Evolutionary conservation across 2,113 vertebrate genomes (phyloP).

Genomic region (Bostrychus sinensis): DNA sequence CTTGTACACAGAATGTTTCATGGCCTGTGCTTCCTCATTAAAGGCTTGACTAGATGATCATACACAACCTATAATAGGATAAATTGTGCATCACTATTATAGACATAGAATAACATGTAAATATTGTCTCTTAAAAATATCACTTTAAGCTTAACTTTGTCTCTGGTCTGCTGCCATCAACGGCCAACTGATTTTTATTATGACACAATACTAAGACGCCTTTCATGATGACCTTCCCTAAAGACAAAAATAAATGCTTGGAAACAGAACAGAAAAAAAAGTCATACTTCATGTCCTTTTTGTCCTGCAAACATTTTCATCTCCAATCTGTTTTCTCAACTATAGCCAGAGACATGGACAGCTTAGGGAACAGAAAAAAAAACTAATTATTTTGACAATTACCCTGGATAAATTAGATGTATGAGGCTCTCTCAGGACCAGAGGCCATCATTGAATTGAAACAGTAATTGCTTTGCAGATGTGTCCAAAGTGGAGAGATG

Average conservation of each 20-base stretch:
- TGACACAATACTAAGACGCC: too few relatives aligned
- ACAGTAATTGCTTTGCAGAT: constrained; percentile 65
- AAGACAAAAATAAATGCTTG: constrained; percentile 17
- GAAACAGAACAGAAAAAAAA: constrained; percentile 13
- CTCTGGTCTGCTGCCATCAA: not conserved
- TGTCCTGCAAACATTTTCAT: constrained; percentile 33
- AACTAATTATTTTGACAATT: constrained; percentile 63
- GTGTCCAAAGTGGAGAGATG: constrained; percentile 41
- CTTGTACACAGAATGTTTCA: too few relatives aligned
- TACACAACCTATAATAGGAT: too few relatives aligned
- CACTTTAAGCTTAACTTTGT: too few relatives aligned
- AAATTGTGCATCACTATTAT: too few relatives aligned
- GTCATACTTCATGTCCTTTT: constrained; percentile 28
- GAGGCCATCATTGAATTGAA: constrained; percentile 43
- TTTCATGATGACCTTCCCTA: constrained; percentile 6
- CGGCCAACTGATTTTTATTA: not conserved
- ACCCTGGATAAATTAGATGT: constrained; percentile 61
- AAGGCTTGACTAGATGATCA: too few relatives aligned
- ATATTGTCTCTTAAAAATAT: too few relatives aligned
- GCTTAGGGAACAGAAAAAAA: constrained; percentile 4
- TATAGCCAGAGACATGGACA: constrained; percentile 5
- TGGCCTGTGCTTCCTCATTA: too few relatives aligned
- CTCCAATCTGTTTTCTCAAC: constrained; percentile 29
- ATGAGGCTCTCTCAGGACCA: constrained; percentile 31
- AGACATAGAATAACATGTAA: too few relatives aligned